Base-by-base conservation (phyloP, 2,113 vertebrate species). In the Illadopsis cleaveri region DNA sequence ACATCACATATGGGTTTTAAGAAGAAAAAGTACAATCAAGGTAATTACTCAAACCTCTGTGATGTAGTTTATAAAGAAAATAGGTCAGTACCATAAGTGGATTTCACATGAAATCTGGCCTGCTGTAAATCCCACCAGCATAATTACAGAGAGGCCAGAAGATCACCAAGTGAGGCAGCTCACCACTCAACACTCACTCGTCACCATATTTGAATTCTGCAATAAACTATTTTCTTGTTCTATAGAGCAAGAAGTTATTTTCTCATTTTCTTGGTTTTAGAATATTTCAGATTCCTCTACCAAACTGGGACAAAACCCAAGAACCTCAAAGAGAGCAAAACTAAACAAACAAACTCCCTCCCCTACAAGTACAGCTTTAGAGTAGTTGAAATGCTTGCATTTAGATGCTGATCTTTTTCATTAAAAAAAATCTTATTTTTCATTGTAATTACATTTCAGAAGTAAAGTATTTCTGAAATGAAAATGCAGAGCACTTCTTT, bases 391-490 rank as follows among this genome's bases (percentile, higher is more conserved):
- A 69, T 37, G 11, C 18, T 86, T 90, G 13, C 16, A 90, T 82
- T 69, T 45, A 80, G 22, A 17, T 83, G n/a, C 2, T 77, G 54
- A 50, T 54, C 7, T 78, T 88, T 72, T 86, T 68, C 2, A 71
- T 71, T 75, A 28, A 79, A 51, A 69, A 69, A 80, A 82, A 33
- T 68, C 51, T 81, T 54, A 35, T 22, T 82, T 93, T 93, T 89
- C 56, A 38, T 19, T 75, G 28, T 47, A 68, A 72, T 68, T 91
- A 37, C 6, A 31, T 64, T 94, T 76, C 57, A 84, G 61, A 68
- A 64, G 16, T 24, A 47, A 93, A 40, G 9, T n/a, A 44, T 61
- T 92, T 82, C 62, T 88, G 66, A 82, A 88, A 71, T 30, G 9
- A 69, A 57, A 80, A 90, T 90, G 18, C 27, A 72, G n/a, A 93